A percentile compares a stretch with the other conserved stretches of the same genome.
Evolutionary conservation across 1,140 invertebrate genomes (phyloP).

Genomic region (Platyura marginata): DNA sequence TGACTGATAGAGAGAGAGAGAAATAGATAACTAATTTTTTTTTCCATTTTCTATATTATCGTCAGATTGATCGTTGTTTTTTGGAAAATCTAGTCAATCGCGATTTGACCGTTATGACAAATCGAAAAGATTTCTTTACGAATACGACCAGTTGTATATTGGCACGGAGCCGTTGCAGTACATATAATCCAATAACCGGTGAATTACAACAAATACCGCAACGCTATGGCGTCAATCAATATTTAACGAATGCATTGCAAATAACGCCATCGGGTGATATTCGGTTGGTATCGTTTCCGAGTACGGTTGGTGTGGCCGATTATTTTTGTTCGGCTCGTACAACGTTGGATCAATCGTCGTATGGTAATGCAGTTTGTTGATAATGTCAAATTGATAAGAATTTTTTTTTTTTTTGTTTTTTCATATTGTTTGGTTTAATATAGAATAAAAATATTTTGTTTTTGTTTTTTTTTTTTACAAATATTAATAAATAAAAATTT

Average conservation of each 20-base stretch:
- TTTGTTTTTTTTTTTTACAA: too few relatives aligned
- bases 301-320: conserved; percentile 10
- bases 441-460: too few relatives aligned
- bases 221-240: not conserved
- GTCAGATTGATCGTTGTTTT: conserved; percentile 2
- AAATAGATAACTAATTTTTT: too few relatives aligned
- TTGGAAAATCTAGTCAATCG: conserved; percentile 2
- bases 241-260: conserved; percentile 24
- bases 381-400: not conserved
- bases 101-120: conserved; percentile 2
- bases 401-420: too few relatives aligned
- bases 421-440: too few relatives aligned
- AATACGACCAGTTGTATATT: conserved; percentile 35
- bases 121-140: conserved; percentile 26
- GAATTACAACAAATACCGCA: conserved; percentile 22
- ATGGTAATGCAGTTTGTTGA: conserved; percentile 6
- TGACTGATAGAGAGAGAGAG: not conserved
- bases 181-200: conserved; percentile 35
- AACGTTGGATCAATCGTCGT: conserved; percentile 14
- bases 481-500: too few relatives aligned
- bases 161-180: conserved; percentile 29
- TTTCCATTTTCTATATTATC: too few relatives aligned
- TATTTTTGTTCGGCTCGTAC: conserved; percentile 16
- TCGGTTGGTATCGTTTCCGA: conserved; percentile 26
- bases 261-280: conserved; percentile 30